Base-by-base conservation (phyloP, 35 echinoderm and acorn worm genomes). In the Apostichopus californicus region DNA sequence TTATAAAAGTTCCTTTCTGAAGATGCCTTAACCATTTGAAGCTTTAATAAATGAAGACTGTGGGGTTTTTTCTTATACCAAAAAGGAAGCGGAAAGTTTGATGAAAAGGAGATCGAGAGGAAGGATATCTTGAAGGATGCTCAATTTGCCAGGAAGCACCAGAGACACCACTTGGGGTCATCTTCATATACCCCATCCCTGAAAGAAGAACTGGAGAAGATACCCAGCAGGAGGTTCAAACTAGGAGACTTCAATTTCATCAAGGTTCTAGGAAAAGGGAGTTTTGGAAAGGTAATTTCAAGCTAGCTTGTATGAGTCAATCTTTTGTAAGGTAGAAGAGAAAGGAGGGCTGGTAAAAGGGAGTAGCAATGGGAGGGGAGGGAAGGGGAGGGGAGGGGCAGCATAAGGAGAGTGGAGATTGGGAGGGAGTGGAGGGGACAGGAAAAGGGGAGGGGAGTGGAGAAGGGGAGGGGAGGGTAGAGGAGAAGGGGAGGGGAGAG, bases 241-340 rank as follows among this genome's bases (percentile, higher is more conserved):
- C 92, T 98, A 14, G 92, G 93, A 21, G 94, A 98, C 85, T 98
- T 98, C 92, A 98, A 95, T 77, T 98, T 98, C 90, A 95, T 98
- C 92, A 98, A 98, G 92, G 96, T 98, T 57, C 90, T 98, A 73
- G 96, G 96, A 20, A 98, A 98, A 92, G 96, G 96, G 25, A 98
- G 96, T 91, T 98, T 98, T 98, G 96, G 96, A 73, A 98, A 98
- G 94, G 96, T 98, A 57, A 93, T 46, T 46, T 46, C 34, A 46
- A 46, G 34, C 34, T 46, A 3, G 34, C 34, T 46, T 46, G 34
- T 59, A 56, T 56, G 8, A 9, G 21, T 9, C 8, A 21, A 78
- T 25, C 34, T 46, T 46, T 46, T 4, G 34, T 46, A 46, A 46
- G 34, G 34, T 46, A 46, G 34, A 46, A 46, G 34, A 46, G 34